A percentile compares a stretch with the other conserved stretches of the same genome.
phyloP scores from a whole-genome alignment of 2,113 vertebrate genomes.

The Dasypus novemcinctus region DNA sequence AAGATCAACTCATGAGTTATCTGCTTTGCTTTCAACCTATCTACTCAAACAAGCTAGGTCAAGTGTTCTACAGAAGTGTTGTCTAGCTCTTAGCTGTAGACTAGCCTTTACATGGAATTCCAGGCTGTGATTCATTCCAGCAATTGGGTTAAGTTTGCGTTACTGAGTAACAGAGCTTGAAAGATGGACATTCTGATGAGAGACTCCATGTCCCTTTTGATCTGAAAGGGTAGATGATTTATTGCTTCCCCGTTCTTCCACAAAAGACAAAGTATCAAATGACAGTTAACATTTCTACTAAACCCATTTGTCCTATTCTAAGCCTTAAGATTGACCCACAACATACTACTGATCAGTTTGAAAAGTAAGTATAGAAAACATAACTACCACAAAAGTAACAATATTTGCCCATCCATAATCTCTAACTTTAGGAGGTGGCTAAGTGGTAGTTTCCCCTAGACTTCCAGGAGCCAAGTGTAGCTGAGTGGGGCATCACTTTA shows the following conservation, averaged over 20 bases:
- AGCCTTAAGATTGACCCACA: not conserved
- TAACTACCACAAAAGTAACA: too few species aligned
- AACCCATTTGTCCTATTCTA: not conserved
- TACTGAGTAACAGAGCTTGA: not conserved
- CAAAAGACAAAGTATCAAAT: not conserved
- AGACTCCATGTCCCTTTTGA: not conserved
- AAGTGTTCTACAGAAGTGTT: not conserved
- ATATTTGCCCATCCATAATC: not conserved
- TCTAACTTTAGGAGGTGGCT: not conserved
- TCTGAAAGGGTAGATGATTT: not conserved
- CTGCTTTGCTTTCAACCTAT: not conserved
- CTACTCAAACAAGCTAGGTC: not conserved
- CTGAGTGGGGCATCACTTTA: not conserved
- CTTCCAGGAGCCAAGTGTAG: not conserved
- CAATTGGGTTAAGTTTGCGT: not conserved
- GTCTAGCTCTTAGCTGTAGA: not conserved
- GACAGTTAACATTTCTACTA: not conserved
- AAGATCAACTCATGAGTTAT: not conserved
- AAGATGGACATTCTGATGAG: not conserved
- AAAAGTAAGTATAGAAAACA: not conserved
- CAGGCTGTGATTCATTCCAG: not conserved
- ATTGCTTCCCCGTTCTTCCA: too few species aligned
- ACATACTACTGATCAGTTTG: not conserved
- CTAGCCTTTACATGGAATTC: not conserved
- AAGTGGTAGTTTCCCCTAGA: fast-evolving